Evolutionary conservation across 2,888 invertebrate species (phyloP), one percentile per base, ranked within the genome.

Genomic region (Euclidia mi): DNA sequence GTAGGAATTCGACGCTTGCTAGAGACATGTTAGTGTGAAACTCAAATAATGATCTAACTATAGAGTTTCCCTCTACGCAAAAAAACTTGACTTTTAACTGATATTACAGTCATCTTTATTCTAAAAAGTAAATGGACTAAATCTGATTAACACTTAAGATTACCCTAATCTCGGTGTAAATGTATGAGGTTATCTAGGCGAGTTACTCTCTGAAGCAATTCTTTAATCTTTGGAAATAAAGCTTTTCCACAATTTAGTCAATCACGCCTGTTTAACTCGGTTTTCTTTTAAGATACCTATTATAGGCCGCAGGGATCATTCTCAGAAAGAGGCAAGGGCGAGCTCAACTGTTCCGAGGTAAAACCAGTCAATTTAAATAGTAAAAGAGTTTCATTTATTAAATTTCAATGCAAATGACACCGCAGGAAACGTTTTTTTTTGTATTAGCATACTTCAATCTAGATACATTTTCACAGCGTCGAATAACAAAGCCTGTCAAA

Each of bases 251-350:
- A 90, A 90, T 91, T 87, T 90, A 90, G 90, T 91, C 87, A 90
- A 91, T 91, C 91, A 90, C 84, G 87, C 79, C 82, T 90, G 84
- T 85, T 89, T 90, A 91, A 91, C 88, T 90, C 83, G 85, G 91
- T 92, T 91, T 90, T 85, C 87, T 86, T 90, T 88, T 85, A 88
- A 88, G 87, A 89, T 88, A 90, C 89, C 90, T 88, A 90, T 91
- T 90, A 90, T 85, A 87, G 77, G 85, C 91, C 91, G 80, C 89
- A 84, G 90, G 91, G 91, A 89, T 86, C 79, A 82, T 85, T 85
- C 83, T 79, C 65, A 71, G 78, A 72, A 78, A 82, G 84, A 88
- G 70, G 76, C 82, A 76, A 76, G 62, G 57, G 65, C 72, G 78
- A 76, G 58, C 80, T 73, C 88, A 90, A 91, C 91, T 90, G 85